phyloP scores from a whole-genome alignment of 2,113 vertebrate species.

The Bubo bubo region DNA sequence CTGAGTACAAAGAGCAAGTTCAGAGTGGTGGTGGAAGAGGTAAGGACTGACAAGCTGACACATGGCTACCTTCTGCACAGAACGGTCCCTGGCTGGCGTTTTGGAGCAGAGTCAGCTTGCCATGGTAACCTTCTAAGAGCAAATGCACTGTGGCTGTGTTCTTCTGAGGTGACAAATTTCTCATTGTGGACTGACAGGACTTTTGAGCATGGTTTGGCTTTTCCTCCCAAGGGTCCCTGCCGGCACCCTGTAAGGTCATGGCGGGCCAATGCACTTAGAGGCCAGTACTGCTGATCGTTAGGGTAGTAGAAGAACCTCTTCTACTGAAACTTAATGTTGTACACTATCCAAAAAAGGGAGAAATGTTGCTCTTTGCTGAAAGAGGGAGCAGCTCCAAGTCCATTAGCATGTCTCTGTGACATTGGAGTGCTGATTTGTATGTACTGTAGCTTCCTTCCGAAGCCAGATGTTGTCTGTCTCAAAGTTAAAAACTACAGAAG shows the following conservation, averaged over 20 bases:
- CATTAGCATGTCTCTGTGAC: background rate
- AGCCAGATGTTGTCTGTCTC: background rate
- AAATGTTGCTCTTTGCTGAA: background rate
- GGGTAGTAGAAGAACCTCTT: background rate
- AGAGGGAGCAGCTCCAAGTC: background rate
- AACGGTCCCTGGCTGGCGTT: background rate
- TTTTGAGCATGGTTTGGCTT: background rate
- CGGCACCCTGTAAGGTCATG: background rate
- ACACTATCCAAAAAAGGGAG: background rate
- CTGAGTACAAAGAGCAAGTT: slow-evolving; percentile 98
- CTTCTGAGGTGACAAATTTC: background rate
- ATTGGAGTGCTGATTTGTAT: background rate
- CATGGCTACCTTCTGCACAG: background rate
- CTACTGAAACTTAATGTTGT: background rate
- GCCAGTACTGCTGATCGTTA: background rate
- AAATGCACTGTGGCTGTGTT: background rate
- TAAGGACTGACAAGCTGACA: slow-evolving; percentile 37
- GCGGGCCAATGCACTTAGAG: background rate
- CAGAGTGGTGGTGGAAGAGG: slow-evolving; percentile 97
- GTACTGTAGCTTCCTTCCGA: background rate
- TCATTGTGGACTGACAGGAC: background rate
- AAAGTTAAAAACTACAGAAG: background rate
- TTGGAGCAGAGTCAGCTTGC: slow-evolving; percentile 17
- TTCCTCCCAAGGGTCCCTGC: background rate
- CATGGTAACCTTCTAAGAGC: background rate